phyloP scores from a whole-genome alignment of 1,140 invertebrate genomes.

The honey bee (Apis mellifera) region Amel_HAv3.1 CM009937.2:1877501-1878000 shows the following conservation, averaged over 20 bases:
- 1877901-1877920: not conserved
- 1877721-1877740: not conserved
- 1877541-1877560: slow-evolving; percentile 4
- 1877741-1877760: not conserved
- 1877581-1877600: not conserved
- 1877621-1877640: not conserved
- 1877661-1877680: no score
- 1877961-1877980: no score
- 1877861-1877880: slow-evolving; percentile 20
- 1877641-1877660: not conserved
- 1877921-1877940: not conserved
- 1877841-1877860: slow-evolving; percentile 66
- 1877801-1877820: slow-evolving; percentile 61
- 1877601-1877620: not conserved
- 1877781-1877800: slow-evolving; percentile 42
- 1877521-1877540: slow-evolving; percentile 22
- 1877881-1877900: not conserved
- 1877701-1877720: no score
- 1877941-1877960: no score
- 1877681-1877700: not conserved
- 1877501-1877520: not conserved
- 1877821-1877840: slow-evolving; percentile 65
- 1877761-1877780: slow-evolving; percentile 25
- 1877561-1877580: not conserved
- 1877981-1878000: not conserved